phyloP scores from a whole-genome alignment of 2,888 invertebrate species.

The Acleris literana region DNA sequence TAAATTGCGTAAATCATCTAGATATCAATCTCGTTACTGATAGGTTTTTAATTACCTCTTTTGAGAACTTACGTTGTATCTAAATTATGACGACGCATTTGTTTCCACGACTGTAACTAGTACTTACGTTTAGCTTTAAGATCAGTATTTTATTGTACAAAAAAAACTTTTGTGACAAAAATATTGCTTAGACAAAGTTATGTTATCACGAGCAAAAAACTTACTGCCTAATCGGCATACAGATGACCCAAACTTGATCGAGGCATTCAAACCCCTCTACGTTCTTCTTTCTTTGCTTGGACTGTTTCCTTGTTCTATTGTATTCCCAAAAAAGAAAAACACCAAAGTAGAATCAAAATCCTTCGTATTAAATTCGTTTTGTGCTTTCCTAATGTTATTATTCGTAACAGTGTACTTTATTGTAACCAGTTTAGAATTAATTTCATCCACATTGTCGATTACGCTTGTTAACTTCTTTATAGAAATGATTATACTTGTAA shows the following conservation, averaged over 20 bases:
- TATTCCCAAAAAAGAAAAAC: slow-evolving; percentile 3
- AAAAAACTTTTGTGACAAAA: not conserved
- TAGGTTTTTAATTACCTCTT: too few species aligned
- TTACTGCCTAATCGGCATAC: not conserved
- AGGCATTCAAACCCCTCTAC: slow-evolving; percentile 5
- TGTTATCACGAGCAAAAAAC: not conserved
- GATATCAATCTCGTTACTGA: too few species aligned
- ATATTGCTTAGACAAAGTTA: not conserved
- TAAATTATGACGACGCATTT: too few species aligned
- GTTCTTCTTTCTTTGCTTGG: slow-evolving; percentile 1
- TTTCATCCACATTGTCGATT: not conserved
- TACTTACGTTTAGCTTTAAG: too few species aligned
- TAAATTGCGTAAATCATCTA: too few species aligned
- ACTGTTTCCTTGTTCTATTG: slow-evolving; percentile 3
- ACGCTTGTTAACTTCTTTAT: not conserved
- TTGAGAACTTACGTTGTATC: too few species aligned
- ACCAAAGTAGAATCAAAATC: not conserved
- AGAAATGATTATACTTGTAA: not conserved
- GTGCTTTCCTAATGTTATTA: not conserved
- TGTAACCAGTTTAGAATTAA: not conserved
- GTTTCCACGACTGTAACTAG: too few species aligned
- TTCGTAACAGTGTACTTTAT: not conserved
- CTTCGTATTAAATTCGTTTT: not conserved
- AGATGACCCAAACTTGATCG: slow-evolving; percentile 1
- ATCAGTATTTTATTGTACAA: not conserved